Evolutionary conservation across 2,113 vertebrate genomes (phyloP), one percentile per base, ranked within the genome.

Genomic region (Mus spicilegus): DNA sequence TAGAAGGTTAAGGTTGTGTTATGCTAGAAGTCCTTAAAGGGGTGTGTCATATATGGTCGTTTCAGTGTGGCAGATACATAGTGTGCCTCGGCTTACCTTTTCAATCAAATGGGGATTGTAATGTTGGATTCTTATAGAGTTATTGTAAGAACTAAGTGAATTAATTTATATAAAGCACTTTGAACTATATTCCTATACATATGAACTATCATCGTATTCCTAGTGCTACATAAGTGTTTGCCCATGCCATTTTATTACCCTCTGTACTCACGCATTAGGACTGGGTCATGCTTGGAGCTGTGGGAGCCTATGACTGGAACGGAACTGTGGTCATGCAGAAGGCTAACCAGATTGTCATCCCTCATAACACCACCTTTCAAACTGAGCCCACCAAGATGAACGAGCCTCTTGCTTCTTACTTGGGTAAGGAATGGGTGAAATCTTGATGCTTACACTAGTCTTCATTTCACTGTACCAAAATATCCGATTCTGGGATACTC

Each of bases 301-400:
- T 99, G 80, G 99, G 99, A 90, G 99, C 99, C 0, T 99, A 99
- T 93, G 99, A 99, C 90, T 99, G 99, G 99, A 99, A 99, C 11
- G 99, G 99, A 89, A 99, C 99, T 0, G 99, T 99, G 26, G 97
- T 99, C 28, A 99, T 99, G 99, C 98, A 99, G 39, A 99, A 98
- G 1, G 97, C 97, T 0, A 96, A 92, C 73, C 92, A 63, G 54
- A 95, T 97, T 9, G 70, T 99, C 33, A 97, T 98, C 56, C 99
- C 99, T 8, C 84, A 73, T 61, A 99, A 99, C 77, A 97, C 95
- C 11, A 97, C 98, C 84, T 99, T 99, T 95, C 98, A 98, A 36
- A 96, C 99, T 94, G 97, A 98, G 39, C 90, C 46, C 49, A 97
- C 93, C 58, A 97, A 98, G 98, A 99, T 95, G 98, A 99, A 99